Evolutionary conservation across 2,113 vertebrate genomes (phyloP).

Genomic region (Forbesichthys papilliferus): DNA sequence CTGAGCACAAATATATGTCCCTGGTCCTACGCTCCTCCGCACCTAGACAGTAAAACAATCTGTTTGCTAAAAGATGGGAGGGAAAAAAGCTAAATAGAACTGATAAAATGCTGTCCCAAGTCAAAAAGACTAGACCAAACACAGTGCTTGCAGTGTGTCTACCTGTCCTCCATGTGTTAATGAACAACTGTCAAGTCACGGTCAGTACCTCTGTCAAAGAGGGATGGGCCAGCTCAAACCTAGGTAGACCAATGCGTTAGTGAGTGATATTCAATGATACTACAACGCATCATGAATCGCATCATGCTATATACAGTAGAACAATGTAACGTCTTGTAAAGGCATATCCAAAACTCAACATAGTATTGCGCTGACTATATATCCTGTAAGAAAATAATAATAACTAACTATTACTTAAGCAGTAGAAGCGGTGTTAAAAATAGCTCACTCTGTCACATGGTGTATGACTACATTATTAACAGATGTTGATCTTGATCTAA

Average conservation of each 20-base stretch:
- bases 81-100: background rate
- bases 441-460: no score
- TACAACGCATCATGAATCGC: constrained; percentile 31
- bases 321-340: background rate
- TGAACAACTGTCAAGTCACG: constrained; percentile 70
- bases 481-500: no score
- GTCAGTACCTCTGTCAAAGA: constrained; percentile 17
- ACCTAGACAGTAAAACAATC: constrained; percentile 9
- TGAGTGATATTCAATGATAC: background rate
- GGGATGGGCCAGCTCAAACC: constrained; percentile 28
- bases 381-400: no score
- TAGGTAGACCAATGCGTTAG: constrained; percentile 13
- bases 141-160: constrained; percentile 17
- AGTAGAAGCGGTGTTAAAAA: no score
- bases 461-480: no score
- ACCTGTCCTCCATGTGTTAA: constrained; percentile 66
- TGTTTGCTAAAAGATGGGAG: background rate
- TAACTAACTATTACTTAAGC: no score
- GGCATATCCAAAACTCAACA: no score
- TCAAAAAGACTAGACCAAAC: constrained; percentile 30
- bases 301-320: constrained; percentile 9
- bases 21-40: constrained; percentile 3
- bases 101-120: background rate
- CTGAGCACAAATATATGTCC: constrained; percentile 12
- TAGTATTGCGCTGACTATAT: no score